Conservation (phyloP, 2,888 invertebrate genomes). For the Drosophila paucipuncta region DNA sequence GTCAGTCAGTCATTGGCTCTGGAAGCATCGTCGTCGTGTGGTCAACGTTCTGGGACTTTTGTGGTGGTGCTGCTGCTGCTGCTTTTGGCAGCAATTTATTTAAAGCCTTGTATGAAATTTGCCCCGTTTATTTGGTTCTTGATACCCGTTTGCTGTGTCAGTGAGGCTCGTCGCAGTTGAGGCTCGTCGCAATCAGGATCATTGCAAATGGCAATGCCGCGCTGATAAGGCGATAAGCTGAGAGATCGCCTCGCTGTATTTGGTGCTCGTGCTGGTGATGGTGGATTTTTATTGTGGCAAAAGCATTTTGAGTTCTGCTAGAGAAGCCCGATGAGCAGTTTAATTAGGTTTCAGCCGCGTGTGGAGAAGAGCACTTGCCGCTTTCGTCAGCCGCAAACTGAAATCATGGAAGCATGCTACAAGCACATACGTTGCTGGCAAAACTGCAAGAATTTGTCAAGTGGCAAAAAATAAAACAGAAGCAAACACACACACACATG, state of each 20-base stretch:
- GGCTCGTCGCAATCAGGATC: slow-evolving; percentile 33
- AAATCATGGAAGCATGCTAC: slow-evolving; percentile 53
- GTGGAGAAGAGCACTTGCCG: slow-evolving; percentile 54
- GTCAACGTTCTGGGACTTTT: slow-evolving; percentile 7
- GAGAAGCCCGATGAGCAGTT: slow-evolving; percentile 53
- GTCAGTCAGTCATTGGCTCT: slow-evolving; percentile 76
- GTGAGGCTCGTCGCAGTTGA: slow-evolving; percentile 32
- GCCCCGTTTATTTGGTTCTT: slow-evolving; percentile 27
- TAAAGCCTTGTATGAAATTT: slow-evolving; percentile 67
- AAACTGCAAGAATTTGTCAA: slow-evolving; percentile 78
- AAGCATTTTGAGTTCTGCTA: slow-evolving; percentile 3
- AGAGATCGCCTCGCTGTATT: slow-evolving; percentile 33
- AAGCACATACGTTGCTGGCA: slow-evolving; percentile 62
- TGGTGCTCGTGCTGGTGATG: slow-evolving; percentile 10
- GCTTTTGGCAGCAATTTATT: slow-evolving; percentile 69
- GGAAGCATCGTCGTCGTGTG: slow-evolving; percentile 32
- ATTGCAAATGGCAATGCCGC: slow-evolving; percentile 40
- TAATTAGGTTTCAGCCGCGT: slow-evolving; percentile 69
- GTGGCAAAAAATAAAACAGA: slow-evolving; percentile 54
- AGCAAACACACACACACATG: slow-evolving; percentile 15
- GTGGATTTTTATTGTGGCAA: slow-evolving; percentile 5
- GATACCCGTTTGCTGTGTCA: slow-evolving; percentile 22
- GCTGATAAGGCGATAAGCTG: slow-evolving; percentile 56
- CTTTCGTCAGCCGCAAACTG: slow-evolving; percentile 61
- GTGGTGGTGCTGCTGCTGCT: slow-evolving; percentile 18